Evolutionary conservation across 2,113 vertebrate species (phyloP).

Genomic region (Vidua macroura): DNA sequence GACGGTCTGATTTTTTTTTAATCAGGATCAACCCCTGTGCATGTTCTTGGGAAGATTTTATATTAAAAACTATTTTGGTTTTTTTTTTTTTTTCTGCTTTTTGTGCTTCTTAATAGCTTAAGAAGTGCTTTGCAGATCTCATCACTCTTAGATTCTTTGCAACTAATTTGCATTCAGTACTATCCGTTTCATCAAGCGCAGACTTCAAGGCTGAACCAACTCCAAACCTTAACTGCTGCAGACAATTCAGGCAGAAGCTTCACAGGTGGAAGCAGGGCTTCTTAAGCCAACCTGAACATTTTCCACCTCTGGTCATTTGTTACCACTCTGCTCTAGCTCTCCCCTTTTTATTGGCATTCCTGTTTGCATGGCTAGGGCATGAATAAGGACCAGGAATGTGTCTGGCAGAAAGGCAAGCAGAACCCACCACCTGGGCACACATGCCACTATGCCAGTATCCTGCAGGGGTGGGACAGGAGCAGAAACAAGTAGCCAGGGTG

Average conservation of each 20-base stretch:
- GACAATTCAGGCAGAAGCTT: neutral
- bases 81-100: neutral
- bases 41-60: neutral
- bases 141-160: neutral
- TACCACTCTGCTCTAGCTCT: neutral
- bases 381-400: neutral
- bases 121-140: slow-evolving; percentile 7
- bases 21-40: neutral
- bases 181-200: neutral
- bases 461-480: neutral
- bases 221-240: slow-evolving; percentile 10
- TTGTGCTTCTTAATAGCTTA: neutral
- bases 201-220: slow-evolving; percentile 35
- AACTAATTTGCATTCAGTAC: slow-evolving; percentile 41
- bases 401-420: neutral
- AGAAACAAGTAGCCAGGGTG: neutral
- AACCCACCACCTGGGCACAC: neutral
- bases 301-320: neutral
- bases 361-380: neutral
- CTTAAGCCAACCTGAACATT: neutral
- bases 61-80: neutral
- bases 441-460: neutral
- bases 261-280: neutral
- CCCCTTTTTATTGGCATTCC: neutral
- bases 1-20: neutral